Conservation (phyloP, 2,113 vertebrate species). For the Xenopus tropicalis region DNA sequence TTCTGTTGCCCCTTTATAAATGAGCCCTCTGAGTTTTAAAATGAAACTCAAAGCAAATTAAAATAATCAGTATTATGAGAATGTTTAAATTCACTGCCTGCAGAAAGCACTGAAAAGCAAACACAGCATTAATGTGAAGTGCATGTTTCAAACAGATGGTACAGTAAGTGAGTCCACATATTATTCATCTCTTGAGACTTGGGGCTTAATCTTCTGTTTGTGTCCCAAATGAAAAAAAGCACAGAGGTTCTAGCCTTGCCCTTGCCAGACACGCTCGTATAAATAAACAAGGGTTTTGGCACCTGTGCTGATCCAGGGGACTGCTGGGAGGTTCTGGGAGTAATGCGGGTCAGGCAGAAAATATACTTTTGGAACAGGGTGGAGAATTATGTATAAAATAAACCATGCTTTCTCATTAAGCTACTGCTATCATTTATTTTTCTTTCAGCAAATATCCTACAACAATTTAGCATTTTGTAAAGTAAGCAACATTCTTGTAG, state of each 20-base stretch:
- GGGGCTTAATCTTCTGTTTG: conserved; percentile 8
- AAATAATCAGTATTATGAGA: too few species aligned
- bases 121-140: not conserved
- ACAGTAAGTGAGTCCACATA: not conserved
- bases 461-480: not conserved
- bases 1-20: too few species aligned
- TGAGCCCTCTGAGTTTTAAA: too few species aligned
- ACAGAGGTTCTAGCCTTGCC: not conserved
- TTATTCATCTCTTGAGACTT: conserved; percentile 3
- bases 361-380: conserved; percentile 5
- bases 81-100: too few species aligned
- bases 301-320: not conserved
- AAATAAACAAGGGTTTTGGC: conserved; percentile 16
- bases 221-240: conserved; percentile 8
- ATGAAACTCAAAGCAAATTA: too few species aligned
- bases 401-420: not conserved
- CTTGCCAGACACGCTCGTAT: not conserved
- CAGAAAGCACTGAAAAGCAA: too few species aligned
- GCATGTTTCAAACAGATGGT: conserved; percentile 3
- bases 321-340: not conserved
- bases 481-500: not conserved
- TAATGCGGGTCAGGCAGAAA: not conserved
- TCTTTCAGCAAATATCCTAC: not conserved
- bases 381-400: not conserved
- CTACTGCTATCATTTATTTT: not conserved